Evolutionary conservation across 1,140 invertebrate genomes (phyloP), one percentile per base, ranked within the genome.

Genomic region (Tenebrio molitor): DNA sequence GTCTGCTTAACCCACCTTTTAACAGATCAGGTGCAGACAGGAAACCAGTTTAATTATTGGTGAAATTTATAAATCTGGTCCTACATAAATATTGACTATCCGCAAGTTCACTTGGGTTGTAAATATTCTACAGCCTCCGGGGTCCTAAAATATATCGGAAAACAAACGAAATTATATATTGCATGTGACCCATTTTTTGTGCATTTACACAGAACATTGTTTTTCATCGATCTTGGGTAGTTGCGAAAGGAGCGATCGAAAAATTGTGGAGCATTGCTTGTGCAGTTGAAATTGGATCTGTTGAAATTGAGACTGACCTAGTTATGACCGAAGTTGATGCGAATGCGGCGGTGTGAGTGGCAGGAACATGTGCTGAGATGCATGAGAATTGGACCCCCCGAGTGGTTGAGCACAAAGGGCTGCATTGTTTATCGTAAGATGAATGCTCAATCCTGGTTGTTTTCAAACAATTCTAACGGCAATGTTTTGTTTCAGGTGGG

Each of bases 401-500:
- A 33, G 41, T 68, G 41, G 19, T 29, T 46, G 16, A 16, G 41
- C n/a, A 68, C 65, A 68, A 68, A 68, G 29, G 23, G 41, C 5
- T 29, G 41, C 42, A 68, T 68, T 68, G 65, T 68, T 68, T 50
- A 68, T 68, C 41, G 41, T 46, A 68, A 42, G 65, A 50, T 68
- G 41, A 68, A 68, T 68, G 65, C 44, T 50, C 21, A 46, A 66
- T 66, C 16, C 41, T 50, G 14, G 39, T 46, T 68, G 65, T 68
- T 68, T 68, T 68, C 65, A 46, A 68, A 68, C 64, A 58, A 58
- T 58, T 29, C 50, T 66, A 66, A 66, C 39, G 36, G 12, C 64
- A 66, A 44, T 66, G 64, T 66, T 66, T 66, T 66, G 64, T 66
- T 66, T 44, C 64, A 66, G 64, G 64, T 66, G 64, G 42, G 64